phyloP scores from a whole-genome alignment of 2,888 invertebrate species.

The Spilarctia lutea region DNA sequence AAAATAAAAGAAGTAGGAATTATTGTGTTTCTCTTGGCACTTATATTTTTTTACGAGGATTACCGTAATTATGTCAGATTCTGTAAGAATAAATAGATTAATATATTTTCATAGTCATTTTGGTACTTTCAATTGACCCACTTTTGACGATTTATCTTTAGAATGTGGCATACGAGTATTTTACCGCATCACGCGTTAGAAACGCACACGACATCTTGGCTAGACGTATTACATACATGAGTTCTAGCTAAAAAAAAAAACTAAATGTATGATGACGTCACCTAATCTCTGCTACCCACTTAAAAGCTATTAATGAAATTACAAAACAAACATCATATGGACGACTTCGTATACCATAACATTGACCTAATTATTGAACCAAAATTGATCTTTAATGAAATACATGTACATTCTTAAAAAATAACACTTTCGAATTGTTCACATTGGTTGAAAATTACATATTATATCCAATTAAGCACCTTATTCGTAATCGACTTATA shows the following conservation, averaged over 20 bases:
- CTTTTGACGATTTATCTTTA: not conserved
- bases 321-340: not conserved
- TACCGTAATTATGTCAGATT: not conserved
- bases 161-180: not conserved
- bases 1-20: not conserved
- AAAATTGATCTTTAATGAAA: not conserved
- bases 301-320: not conserved
- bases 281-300: not conserved
- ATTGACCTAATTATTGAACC: not conserved
- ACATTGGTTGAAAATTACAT: no score
- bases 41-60: not conserved
- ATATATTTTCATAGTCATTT: not conserved
- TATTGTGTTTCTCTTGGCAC: not conserved
- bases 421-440: not conserved
- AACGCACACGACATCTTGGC: not conserved
- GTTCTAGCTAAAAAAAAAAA: not conserved
- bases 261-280: not conserved
- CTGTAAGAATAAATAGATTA: not conserved
- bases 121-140: not conserved
- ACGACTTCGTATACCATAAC: not conserved
- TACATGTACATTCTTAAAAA: no score
- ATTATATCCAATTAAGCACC: not conserved
- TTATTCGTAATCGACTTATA: not conserved
- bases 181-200: not conserved
- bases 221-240: not conserved